Base-by-base conservation (phyloP, 92 coral and sea anemone genomes). In the Porites rus region DNA sequence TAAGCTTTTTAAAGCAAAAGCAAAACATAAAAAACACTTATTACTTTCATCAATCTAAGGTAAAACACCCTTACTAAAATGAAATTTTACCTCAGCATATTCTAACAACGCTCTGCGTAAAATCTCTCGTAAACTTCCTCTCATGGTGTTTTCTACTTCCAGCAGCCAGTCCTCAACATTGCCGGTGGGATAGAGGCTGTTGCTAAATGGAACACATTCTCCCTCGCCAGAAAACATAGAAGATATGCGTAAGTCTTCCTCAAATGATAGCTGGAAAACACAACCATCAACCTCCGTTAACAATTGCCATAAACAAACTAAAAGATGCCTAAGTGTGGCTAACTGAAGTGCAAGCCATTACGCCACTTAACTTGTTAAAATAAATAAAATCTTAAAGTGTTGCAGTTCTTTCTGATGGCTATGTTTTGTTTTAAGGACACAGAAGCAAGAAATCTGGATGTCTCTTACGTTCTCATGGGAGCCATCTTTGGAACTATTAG, bases 141-240 rank as follows among this genome's bases (percentile, higher is more conserved):
- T 91, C 99, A 97, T 97, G 82, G 95, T 96, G 81, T 93, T 88
- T 76, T 97, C 99, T 12, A 97, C 99, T 86, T 97, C 98, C 43
- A 97, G 88, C 51, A 97, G 77, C 99, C 99, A 97, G 92, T 97
- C 99, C 89, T 97, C 99, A 13, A 97, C 99, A 70, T 97, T 97
- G 7, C 99, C 99, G 43, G 97, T 92, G 7, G 99, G 99, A 76
- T 93, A 97, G 72, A 97, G 90, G 21, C 81, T 76, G 76, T 93
- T 93, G 75, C 96, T 94, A 88, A 97, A 97, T 6, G 96, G 92
- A 8, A 97, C 99, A 71, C 94, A 92, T 77, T 97, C 99, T 53
- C 99, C 99, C 78, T 97, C 99, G 11, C 98, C 98, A 60, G 99
- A 97, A 86, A 96, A 97, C 99, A 97, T 97, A 84, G 95, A 92